Percentiles rank a stretch among this genome's conserved stretches.
phyloP scores from a whole-genome alignment of 37 sponge, comb jelly and placozoan species.

The Lycopodina hypogea region DNA sequence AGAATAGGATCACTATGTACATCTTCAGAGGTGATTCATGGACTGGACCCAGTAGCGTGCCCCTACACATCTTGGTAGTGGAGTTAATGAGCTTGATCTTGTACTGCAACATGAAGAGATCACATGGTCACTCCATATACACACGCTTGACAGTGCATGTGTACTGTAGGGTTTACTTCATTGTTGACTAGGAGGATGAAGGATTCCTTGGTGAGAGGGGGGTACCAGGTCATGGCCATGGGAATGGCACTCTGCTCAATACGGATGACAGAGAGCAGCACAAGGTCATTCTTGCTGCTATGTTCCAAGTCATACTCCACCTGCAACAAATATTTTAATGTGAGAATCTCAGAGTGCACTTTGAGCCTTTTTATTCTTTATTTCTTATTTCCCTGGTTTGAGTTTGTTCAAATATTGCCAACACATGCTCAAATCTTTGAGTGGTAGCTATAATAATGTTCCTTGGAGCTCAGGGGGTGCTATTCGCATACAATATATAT shows the following conservation, averaged over 20 bases:
- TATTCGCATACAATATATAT: no score
- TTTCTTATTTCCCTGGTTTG: background rate
- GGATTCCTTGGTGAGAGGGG: slow-evolving; percentile 89
- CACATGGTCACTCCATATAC: background rate
- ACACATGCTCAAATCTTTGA: background rate
- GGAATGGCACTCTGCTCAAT: slow-evolving; percentile 97
- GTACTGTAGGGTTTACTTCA: slow-evolving; percentile 60
- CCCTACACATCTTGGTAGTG: slow-evolving; percentile 92
- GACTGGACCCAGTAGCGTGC: slow-evolving; percentile 91
- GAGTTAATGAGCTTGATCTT: slow-evolving; percentile 94
- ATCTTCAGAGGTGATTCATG: slow-evolving; percentile 79
- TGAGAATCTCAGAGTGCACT: background rate
- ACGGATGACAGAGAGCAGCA: slow-evolving; percentile 60
- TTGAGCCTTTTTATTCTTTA: background rate
- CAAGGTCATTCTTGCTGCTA: slow-evolving; percentile 76
- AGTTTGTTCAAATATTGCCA: background rate
- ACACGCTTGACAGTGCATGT: no score
- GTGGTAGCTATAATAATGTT: no score
- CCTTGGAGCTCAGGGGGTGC: no score
- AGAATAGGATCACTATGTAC: slow-evolving; percentile 16
- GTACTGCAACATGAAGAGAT: slow-evolving; percentile 42
- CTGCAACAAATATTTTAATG: no score
- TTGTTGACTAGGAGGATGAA: slow-evolving; percentile 86
- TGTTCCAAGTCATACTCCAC: slow-evolving; percentile 90
- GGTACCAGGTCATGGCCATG: slow-evolving; percentile 80